phyloP scores from a whole-genome alignment of 1,140 invertebrate genomes.

The Bombus turneri region DNA sequence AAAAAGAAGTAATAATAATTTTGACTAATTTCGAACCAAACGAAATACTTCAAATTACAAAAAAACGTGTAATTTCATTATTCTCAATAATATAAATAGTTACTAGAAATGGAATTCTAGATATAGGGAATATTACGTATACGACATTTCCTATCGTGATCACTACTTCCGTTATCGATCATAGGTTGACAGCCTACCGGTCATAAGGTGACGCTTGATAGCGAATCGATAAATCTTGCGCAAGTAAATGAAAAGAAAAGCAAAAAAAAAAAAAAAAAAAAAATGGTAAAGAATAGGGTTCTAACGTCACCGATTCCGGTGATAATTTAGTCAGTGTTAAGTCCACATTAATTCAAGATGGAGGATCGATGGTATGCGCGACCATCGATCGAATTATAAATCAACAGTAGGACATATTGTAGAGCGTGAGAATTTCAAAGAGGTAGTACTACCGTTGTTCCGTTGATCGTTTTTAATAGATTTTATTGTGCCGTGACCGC shows the following conservation, averaged over 20 bases:
- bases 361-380: slow-evolving; percentile 24
- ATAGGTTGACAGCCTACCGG: background rate
- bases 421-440: slow-evolving; percentile 73
- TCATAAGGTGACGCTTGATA: background rate
- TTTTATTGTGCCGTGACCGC: slow-evolving; percentile 80
- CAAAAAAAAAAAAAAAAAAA: background rate
- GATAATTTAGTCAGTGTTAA: slow-evolving; percentile 46
- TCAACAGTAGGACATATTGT: slow-evolving; percentile 67
- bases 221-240: slow-evolving; percentile 16
- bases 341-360: slow-evolving; percentile 23
- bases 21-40: background rate
- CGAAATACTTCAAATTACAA: background rate
- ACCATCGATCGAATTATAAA: slow-evolving; percentile 60
- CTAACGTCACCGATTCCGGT: slow-evolving; percentile 28
- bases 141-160: background rate
- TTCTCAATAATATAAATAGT: background rate
- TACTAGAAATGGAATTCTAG: background rate
- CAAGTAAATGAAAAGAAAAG: background rate
- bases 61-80: background rate
- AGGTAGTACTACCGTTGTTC: slow-evolving; percentile 80
- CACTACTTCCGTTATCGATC: background rate
- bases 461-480: slow-evolving; percentile 81
- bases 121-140: background rate
- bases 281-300: slow-evolving; percentile 23
- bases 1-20: background rate